Evolutionary conservation across 2,888 invertebrate species (phyloP).

Genomic region (Drosophila rubida): DNA sequence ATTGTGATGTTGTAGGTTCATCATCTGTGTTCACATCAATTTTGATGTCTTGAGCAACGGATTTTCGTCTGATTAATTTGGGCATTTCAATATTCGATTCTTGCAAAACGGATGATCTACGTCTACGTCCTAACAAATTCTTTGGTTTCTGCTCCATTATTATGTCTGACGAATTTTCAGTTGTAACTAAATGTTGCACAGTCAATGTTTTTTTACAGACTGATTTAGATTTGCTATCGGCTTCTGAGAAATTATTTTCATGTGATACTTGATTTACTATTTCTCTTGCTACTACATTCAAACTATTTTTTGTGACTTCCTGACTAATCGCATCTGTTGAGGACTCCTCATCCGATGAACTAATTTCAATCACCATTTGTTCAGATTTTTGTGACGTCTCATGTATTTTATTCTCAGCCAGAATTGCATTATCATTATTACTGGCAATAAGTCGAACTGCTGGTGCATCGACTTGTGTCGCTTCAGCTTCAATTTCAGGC

Average conservation of each 20-base stretch:
- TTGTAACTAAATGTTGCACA: background rate
- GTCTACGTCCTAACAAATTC: background rate
- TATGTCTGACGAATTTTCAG: background rate
- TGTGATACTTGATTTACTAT: background rate
- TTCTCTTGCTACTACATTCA: background rate
- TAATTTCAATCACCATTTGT: background rate
- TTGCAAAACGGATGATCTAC: background rate
- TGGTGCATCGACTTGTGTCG: background rate
- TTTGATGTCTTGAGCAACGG: background rate
- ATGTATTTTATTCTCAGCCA: background rate
- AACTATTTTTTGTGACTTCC: background rate
- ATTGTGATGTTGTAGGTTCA: background rate
- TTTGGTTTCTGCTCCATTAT: background rate
- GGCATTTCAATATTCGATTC: background rate
- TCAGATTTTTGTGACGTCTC: background rate
- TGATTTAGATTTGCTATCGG: background rate
- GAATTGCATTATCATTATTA: background rate
- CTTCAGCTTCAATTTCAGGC: background rate
- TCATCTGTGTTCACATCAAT: background rate
- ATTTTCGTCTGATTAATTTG: conserved; percentile 3
- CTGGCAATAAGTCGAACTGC: background rate
- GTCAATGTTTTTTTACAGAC: background rate
- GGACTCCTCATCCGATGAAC: conserved; percentile 4
- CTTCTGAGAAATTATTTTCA: background rate
- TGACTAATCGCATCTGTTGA: background rate